Conservation (phyloP, 2,113 vertebrate species). For the Pelecanus crispus region DNA sequence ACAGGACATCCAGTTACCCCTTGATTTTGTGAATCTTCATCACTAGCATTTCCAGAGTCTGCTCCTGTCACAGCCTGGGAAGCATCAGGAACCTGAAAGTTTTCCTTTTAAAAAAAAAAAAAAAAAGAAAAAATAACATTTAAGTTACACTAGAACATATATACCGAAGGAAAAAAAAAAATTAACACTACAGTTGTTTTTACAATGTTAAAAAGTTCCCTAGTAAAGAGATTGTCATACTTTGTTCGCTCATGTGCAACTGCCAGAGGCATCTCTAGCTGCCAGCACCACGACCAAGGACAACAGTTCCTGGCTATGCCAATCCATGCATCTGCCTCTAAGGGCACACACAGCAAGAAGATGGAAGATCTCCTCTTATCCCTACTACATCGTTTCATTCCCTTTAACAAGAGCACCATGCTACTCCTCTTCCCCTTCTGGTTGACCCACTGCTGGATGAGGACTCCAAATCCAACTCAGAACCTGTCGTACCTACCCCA, state of each 20-base stretch:
- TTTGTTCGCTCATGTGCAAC: background rate
- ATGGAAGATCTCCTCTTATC: background rate
- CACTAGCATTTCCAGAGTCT: slow-evolving; percentile 81
- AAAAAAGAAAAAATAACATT: background rate
- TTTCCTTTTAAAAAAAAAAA: slow-evolving; percentile 47
- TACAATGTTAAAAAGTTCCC: background rate
- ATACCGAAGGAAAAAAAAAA: background rate
- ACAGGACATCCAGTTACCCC: slow-evolving; percentile 38
- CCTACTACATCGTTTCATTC: background rate
- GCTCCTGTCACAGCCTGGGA: slow-evolving; percentile 72
- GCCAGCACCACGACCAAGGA: background rate
- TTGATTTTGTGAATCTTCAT: slow-evolving; percentile 76
- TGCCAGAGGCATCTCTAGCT: background rate
- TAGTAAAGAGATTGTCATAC: background rate
- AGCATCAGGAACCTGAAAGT: slow-evolving; percentile 71
- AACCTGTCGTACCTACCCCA: background rate
- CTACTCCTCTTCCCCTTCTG: background rate
- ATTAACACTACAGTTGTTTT: background rate
- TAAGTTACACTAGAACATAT: background rate
- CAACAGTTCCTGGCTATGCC: background rate
- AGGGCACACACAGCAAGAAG: background rate
- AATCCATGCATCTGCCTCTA: background rate
- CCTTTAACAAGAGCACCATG: background rate
- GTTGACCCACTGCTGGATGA: background rate
- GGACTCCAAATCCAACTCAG: background rate